A percentile compares a stretch with the other conserved stretches of the same genome.
These are phyloP conservation scores for Bembecia ichneumoniformis DNA, from an alignment of 2,888 invertebrate genomes.

Conservation along the genomic window DNA sequence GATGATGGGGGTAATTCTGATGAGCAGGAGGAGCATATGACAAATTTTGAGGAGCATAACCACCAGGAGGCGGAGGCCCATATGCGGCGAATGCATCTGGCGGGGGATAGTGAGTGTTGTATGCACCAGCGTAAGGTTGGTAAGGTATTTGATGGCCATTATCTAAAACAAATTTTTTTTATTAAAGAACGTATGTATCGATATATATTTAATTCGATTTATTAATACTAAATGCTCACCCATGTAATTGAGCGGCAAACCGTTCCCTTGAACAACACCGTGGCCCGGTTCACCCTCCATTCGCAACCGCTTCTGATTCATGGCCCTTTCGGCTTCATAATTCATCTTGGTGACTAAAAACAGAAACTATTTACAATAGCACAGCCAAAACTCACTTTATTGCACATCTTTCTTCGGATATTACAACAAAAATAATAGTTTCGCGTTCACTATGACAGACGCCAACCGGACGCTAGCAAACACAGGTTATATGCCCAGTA, in stretches of 20 bases:
- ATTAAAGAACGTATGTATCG: too few species aligned
- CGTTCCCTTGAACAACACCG: conserved; percentile 67
- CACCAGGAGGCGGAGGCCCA: conserved; percentile 60
- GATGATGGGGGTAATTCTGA: conserved; percentile 66
- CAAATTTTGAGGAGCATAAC: conserved; percentile 63
- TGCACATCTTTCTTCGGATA: conserved; percentile 31
- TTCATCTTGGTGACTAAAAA: conserved; percentile 70
- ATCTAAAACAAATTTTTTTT: conserved; percentile 38
- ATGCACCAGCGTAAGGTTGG: conserved; percentile 64
- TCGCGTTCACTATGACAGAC: conserved; percentile 61
- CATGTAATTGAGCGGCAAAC: conserved; percentile 67
- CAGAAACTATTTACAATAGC: conserved; percentile 36
- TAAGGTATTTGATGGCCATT: conserved; percentile 69
- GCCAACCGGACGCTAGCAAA: conserved; percentile 71
- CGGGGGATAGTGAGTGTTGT: conserved; percentile 67
- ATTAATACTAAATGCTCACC: conserved; percentile 32
- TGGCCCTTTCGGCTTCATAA: conserved; percentile 68
- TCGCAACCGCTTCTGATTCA: conserved; percentile 69
- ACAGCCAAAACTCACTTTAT: conserved; percentile 21
- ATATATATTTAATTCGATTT: too few species aligned
- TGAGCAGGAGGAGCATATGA: conserved; percentile 68
- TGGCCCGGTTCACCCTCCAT: conserved; percentile 70
- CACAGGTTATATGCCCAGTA: conserved; percentile 65
- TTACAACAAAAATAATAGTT: conserved; percentile 27
- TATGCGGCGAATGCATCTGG: conserved; percentile 66